A percentile compares a stretch with the other conserved stretches of the same genome.
phyloP scores from a whole-genome alignment of 2,888 invertebrate species.

The Mesorhabditis sp. region DNA sequence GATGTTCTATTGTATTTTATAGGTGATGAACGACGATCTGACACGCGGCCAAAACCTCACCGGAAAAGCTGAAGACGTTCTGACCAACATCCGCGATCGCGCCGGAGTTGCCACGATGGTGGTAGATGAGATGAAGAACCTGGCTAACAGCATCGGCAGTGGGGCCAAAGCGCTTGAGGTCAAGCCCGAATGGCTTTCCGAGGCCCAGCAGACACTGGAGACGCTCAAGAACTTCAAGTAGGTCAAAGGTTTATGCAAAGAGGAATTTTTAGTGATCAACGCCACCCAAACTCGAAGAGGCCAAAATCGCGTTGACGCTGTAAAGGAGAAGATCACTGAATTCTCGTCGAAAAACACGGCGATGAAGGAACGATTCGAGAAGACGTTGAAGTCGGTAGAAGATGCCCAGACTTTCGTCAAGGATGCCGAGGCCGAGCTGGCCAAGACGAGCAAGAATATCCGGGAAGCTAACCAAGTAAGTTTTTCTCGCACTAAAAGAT shows the following conservation, averaged over 20 bases:
- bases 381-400: not conserved
- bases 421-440: constrained; percentile 23
- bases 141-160: constrained; percentile 27
- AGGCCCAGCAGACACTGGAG: constrained; percentile 19
- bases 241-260: not conserved
- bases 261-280: not conserved
- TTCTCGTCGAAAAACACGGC: not conserved
- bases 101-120: constrained; percentile 3
- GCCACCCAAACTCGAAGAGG: constrained; percentile 7
- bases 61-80: constrained; percentile 29
- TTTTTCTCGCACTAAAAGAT: not conserved
- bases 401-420: not conserved
- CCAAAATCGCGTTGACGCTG: not conserved
- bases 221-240: constrained; percentile 21
- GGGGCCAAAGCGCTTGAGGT: constrained; percentile 30
- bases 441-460: constrained; percentile 9
- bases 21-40: constrained; percentile 11
- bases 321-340: not conserved
- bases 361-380: not conserved
- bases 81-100: constrained; percentile 30
- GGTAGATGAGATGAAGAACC: constrained; percentile 8
- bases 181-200: constrained; percentile 24
- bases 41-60: constrained; percentile 32
- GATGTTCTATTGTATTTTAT: too few species aligned
- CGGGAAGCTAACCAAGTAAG: not conserved